A percentile compares a stretch with the other conserved stretches of the same genome.
Conservation (phyloP, 2,113 vertebrate genomes). For the Heptranchias perlo region DNA sequence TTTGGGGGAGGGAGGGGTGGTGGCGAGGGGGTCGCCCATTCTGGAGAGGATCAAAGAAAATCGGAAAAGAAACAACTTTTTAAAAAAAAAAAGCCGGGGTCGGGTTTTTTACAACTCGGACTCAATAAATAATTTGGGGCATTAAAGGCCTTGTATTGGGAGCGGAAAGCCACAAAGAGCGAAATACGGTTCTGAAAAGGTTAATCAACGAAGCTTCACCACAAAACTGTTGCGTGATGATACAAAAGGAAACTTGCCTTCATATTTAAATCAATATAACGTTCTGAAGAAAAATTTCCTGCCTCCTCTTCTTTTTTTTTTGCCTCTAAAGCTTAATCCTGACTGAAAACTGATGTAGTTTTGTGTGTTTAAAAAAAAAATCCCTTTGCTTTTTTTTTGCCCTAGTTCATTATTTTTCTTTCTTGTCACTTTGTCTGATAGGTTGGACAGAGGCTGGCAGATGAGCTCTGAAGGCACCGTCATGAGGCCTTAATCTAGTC, state of each 20-base stretch:
- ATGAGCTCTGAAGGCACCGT: slow-evolving; percentile 99
- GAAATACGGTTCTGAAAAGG: neutral
- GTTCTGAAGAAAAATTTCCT: slow-evolving; percentile 37
- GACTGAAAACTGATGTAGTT: slow-evolving; percentile 65
- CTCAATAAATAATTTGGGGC: neutral
- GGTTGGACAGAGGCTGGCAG: slow-evolving; percentile 99
- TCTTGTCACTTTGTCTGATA: slow-evolving; percentile 99
- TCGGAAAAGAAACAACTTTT: neutral
- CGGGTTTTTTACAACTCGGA: neutral
- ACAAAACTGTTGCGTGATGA: slow-evolving; percentile 33
- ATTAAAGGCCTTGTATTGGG: neutral
- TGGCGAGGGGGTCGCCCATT: neutral
- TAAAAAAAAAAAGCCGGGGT: neutral
- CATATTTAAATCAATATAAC: slow-evolving; percentile 34
- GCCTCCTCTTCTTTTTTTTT: slow-evolving; percentile 59
- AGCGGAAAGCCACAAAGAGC: neutral
- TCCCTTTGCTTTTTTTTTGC: slow-evolving; percentile 75
- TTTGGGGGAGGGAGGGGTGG: neutral
- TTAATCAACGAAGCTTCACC: neutral
- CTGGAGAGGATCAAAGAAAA: neutral
- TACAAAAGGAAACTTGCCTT: slow-evolving; percentile 34
- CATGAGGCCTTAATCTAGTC: slow-evolving; percentile 99
- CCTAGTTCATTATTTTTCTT: slow-evolving; percentile 99
- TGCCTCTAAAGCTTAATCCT: slow-evolving; percentile 67
- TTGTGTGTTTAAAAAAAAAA: slow-evolving; percentile 68